A percentile compares a stretch with the other conserved stretches of the same genome.
Conservation (phyloP, 2,113 vertebrate genomes). For the Riparia riparia region DNA sequence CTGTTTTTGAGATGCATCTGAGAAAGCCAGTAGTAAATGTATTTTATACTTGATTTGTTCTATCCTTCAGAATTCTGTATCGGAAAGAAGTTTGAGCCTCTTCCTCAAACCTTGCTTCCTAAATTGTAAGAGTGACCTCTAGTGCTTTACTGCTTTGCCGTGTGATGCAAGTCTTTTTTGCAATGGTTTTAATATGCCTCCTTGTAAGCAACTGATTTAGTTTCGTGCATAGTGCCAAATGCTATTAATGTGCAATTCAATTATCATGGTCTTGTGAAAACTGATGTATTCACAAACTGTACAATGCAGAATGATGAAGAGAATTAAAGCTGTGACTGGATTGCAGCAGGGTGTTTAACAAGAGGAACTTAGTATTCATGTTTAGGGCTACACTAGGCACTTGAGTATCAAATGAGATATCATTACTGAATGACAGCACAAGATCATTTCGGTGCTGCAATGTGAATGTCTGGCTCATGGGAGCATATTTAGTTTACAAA, state of each 20-base stretch:
- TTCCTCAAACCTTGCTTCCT: slow-evolving; percentile 5
- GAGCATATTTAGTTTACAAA: slow-evolving; percentile 5
- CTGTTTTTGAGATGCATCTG: neutral
- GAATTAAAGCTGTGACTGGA: slow-evolving; percentile 56
- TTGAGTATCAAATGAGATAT: slow-evolving; percentile 57
- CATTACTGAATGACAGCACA: slow-evolving; percentile 53
- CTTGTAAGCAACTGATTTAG: slow-evolving; percentile 45
- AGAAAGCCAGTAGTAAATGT: neutral
- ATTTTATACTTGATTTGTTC: slow-evolving; percentile 17
- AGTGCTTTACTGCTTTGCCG: slow-evolving; percentile 69
- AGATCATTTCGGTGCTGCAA: neutral
- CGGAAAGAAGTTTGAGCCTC: neutral
- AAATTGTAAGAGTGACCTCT: slow-evolving; percentile 84
- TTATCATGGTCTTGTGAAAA: slow-evolving; percentile 61
- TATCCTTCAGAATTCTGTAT: neutral
- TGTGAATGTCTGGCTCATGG: neutral
- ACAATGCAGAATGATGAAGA: slow-evolving; percentile 54
- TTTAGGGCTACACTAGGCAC: slow-evolving; percentile 26
- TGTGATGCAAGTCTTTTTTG: slow-evolving; percentile 28
- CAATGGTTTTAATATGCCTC: slow-evolving; percentile 31
- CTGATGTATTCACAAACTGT: slow-evolving; percentile 55
- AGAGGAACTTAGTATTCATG: slow-evolving; percentile 50
- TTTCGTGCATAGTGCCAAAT: slow-evolving; percentile 45
- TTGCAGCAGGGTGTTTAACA: slow-evolving; percentile 22
- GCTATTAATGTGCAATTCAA: slow-evolving; percentile 59